These are phyloP conservation scores for Ceriagrion tenellum DNA, from an alignment of 2,888 invertebrate species.

Conservation along the genomic window DNA sequence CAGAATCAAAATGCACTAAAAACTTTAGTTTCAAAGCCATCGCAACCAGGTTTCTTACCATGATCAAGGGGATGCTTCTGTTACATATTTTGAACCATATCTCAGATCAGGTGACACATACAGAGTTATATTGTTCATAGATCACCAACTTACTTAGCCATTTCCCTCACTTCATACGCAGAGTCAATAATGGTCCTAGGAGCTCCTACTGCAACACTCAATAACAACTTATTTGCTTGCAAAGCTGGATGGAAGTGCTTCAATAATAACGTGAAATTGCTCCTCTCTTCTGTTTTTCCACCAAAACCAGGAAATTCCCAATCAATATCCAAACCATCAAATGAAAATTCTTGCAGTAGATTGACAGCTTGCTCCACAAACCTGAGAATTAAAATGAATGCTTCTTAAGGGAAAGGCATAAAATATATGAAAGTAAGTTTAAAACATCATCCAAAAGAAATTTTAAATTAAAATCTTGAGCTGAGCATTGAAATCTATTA, in stretches of 20 bases:
- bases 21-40: no score
- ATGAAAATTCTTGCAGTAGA: constrained; percentile 79
- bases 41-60: no score
- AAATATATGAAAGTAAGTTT: not conserved
- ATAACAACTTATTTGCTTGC: constrained; percentile 75
- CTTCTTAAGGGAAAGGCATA: not conserved
- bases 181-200: constrained; percentile 86
- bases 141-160: constrained; percentile 83
- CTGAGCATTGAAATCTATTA: not conserved
- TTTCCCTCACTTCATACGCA: constrained; percentile 88
- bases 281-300: constrained; percentile 31
- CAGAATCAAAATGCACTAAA: no score
- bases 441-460: not conserved
- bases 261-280: constrained; percentile 26
- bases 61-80: no score
- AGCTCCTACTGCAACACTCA: constrained; percentile 90
- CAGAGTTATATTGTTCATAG: not conserved
- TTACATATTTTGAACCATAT: no score
- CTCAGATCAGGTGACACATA: no score
- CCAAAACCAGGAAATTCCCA: constrained; percentile 91
- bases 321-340: constrained; percentile 89
- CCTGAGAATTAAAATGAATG: constrained; percentile 74
- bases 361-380: constrained; percentile 80
- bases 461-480: not conserved
- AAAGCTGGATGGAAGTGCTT: constrained; percentile 3